These are phyloP conservation scores for Danaus chrysippus DNA, from an alignment of 2,888 invertebrate genomes.

Conservation along the genomic window DNA sequence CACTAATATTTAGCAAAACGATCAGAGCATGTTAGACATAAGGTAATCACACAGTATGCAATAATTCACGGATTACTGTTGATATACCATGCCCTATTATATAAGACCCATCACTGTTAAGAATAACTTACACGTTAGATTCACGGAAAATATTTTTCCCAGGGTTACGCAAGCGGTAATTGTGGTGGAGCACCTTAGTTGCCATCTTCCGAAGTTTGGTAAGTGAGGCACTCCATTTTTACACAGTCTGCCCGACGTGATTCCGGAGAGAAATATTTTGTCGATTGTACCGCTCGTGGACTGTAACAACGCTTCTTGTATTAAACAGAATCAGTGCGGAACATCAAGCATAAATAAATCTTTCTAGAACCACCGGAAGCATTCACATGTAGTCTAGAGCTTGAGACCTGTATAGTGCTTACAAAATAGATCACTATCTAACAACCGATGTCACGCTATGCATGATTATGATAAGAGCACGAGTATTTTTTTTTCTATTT, in stretches of 20 bases:
- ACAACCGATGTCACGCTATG: conserved; percentile 73
- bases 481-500: conserved; percentile 52
- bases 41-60: conserved; percentile 59
- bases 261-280: conserved; percentile 79
- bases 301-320: conserved; percentile 66
- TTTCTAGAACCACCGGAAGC: conserved; percentile 77
- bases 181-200: conserved; percentile 79
- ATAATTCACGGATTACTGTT: conserved; percentile 56
- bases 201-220: conserved; percentile 79
- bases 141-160: conserved; percentile 80
- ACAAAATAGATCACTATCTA: conserved; percentile 60
- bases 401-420: conserved; percentile 62
- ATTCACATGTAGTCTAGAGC: conserved; percentile 73
- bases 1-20: conserved; percentile 55
- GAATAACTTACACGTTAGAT: conserved; percentile 77
- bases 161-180: conserved; percentile 80
- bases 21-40: conserved; percentile 65
- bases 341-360: conserved; percentile 77
- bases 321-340: conserved; percentile 69
- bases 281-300: conserved; percentile 75
- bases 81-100: conserved; percentile 48
- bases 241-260: conserved; percentile 78
- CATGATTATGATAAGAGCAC: conserved; percentile 77
- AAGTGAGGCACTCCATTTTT: conserved; percentile 78
- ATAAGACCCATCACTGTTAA: conserved; percentile 72